Percentiles rank a stretch among this genome's conserved stretches.
Evolutionary conservation across 2,113 vertebrate species (phyloP).

Genomic region (Corythornis vintsioides): DNA sequence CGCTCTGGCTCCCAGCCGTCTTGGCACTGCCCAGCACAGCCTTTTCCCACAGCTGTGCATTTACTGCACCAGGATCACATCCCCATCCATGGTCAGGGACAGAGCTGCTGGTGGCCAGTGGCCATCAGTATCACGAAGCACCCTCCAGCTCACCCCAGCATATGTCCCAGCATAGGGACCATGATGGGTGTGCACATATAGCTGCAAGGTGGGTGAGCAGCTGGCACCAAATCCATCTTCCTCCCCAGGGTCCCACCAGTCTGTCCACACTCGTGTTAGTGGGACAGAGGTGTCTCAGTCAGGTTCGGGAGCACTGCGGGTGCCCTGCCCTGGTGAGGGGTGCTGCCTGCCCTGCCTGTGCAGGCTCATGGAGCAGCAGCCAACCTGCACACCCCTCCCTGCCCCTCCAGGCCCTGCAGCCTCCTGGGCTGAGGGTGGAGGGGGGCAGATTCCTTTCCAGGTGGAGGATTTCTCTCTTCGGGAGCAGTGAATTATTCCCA

Average conservation of each 20-base stretch:
- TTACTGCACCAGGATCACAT: neutral
- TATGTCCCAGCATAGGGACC: fast-evolving
- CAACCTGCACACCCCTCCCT: constrained; percentile 25
- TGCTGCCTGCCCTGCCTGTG: neutral
- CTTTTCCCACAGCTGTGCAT: neutral
- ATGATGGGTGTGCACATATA: neutral
- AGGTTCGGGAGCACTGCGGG: fast-evolving
- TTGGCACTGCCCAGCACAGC: neutral
- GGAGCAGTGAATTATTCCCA: constrained; percentile 38
- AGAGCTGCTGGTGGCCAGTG: neutral
- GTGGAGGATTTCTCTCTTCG: constrained; percentile 15
- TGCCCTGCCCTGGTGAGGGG: neutral
- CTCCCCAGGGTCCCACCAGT: neutral
- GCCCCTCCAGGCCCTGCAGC: neutral
- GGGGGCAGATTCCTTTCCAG: constrained; percentile 49
- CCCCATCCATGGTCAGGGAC: fast-evolving
- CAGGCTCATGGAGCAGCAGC: neutral
- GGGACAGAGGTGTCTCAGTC: neutral
- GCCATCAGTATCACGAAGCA: neutral
- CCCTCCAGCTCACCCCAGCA: neutral
- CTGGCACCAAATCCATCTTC: neutral
- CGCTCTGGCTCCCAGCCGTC: neutral
- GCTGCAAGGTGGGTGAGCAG: neutral
- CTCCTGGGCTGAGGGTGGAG: neutral
- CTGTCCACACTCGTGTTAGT: fast-evolving